A percentile compares a stretch with the other conserved stretches of the same genome.
phyloP scores from a whole-genome alignment of 2,797 vertebrate species.

The Decapterus maruadsi region DNA sequence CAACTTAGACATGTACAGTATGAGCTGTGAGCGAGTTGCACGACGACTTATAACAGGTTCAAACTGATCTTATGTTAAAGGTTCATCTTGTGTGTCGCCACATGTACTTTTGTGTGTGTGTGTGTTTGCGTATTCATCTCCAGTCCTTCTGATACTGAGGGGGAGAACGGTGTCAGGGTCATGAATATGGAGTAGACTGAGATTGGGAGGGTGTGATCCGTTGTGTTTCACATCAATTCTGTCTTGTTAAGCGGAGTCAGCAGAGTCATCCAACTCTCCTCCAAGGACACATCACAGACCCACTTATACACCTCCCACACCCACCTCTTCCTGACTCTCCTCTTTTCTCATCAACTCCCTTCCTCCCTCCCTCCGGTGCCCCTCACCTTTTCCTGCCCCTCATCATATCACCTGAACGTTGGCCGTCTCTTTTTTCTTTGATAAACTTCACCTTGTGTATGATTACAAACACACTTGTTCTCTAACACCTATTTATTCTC shows the following conservation, averaged over 20 bases:
- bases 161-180: constrained; percentile 63
- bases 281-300: constrained; percentile 76
- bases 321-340: constrained; percentile 30
- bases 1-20: background rate
- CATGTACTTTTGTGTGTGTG: constrained; percentile 30
- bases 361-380: constrained; percentile 14
- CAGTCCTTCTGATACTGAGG: constrained; percentile 53
- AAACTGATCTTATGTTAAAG: constrained; percentile 38
- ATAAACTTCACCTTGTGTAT: constrained; percentile 29
- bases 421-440: constrained; percentile 19
- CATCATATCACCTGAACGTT: constrained; percentile 48
- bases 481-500: background rate
- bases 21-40: constrained; percentile 2
- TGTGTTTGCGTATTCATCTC: constrained; percentile 54
- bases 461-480: constrained; percentile 6
- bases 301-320: constrained; percentile 64
- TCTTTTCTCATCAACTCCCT: constrained; percentile 32
- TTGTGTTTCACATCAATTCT: constrained; percentile 80
- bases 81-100: constrained; percentile 6
- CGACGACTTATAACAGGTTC: constrained; percentile 10
- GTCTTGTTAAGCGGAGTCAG: constrained; percentile 82
- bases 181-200: constrained; percentile 78
- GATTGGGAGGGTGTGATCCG: constrained; percentile 70
- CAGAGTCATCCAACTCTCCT: constrained; percentile 77
- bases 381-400: constrained; percentile 41